Evolutionary conservation across 2,113 vertebrate genomes (phyloP).

Genomic region (Coptodon rendalli): DNA sequence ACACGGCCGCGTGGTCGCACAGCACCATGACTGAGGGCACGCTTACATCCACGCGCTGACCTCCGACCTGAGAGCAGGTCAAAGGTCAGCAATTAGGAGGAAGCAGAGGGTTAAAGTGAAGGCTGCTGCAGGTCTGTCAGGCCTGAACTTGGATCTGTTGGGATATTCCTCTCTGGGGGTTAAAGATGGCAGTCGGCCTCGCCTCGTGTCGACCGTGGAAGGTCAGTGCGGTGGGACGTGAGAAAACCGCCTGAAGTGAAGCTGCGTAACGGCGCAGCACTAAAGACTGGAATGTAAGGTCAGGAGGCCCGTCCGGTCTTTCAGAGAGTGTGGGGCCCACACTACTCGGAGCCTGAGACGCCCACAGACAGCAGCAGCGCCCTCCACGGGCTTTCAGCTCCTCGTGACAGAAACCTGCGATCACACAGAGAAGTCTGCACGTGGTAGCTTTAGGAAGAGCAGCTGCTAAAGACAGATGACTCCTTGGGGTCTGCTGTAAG

Average conservation of each 20-base stretch:
- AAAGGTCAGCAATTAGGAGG: background rate
- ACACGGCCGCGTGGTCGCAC: background rate
- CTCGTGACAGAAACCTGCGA: background rate
- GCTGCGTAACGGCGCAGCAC: background rate
- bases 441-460: background rate
- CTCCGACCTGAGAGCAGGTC: background rate
- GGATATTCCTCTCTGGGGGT: background rate
- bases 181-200: background rate
- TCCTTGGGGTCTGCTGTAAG: background rate
- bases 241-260: background rate
- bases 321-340: background rate
- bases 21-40: background rate
- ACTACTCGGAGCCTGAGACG: background rate
- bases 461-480: background rate
- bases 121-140: background rate
- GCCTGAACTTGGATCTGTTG: background rate
- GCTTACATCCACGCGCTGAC: background rate
- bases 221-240: accelerated
- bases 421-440: background rate
- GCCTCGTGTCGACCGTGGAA: background rate
- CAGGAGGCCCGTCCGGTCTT: background rate
- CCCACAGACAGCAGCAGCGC: background rate
- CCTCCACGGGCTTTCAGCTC: background rate
- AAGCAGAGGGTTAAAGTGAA: background rate
- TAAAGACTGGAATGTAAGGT: background rate